These are phyloP conservation scores for Mus musculus DNA, from an alignment of 2,113 vertebrate species.

Conservation along the genomic window GRCm39 chr5:51830501-51831000, in stretches of 20 bases:
- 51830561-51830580: not conserved
- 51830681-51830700: not conserved
- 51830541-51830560: not conserved
- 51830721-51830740: not conserved
- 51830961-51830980: not conserved
- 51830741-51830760: not conserved
- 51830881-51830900: not conserved
- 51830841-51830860: not conserved
- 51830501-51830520: not conserved
- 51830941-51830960: not conserved
- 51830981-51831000: not conserved
- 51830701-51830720: not conserved
- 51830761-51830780: not conserved
- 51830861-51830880: not conserved
- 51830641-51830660: not conserved
- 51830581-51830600: not conserved
- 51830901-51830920: not conserved
- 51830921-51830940: not conserved
- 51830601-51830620: not conserved
- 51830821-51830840: not conserved
- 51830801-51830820: not conserved
- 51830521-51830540: conserved; percentile 31
- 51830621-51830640: not conserved
- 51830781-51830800: not conserved
- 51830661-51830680: not conserved